Evolutionary conservation across 2,113 vertebrate genomes (phyloP).

Genomic region (Galeopterus variegatus): DNA sequence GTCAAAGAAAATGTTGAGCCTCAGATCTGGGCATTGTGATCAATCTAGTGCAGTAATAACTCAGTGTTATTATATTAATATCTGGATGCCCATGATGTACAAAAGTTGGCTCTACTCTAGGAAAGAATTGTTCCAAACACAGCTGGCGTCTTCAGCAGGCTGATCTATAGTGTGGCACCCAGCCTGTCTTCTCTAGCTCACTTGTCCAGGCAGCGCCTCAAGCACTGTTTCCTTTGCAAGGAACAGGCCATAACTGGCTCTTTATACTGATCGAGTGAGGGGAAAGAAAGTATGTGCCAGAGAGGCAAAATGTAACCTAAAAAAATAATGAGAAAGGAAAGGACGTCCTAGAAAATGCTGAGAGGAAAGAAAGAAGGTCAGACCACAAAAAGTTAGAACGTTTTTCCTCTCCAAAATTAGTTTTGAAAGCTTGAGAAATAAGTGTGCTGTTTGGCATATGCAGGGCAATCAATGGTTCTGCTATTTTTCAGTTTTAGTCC

Average conservation of each 20-base stretch:
- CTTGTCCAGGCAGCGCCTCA: slow-evolving; percentile 50
- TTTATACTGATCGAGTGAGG: not conserved
- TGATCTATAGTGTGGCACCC: not conserved
- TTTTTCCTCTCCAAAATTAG: not conserved
- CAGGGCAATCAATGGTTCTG: not conserved
- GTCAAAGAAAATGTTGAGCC: slow-evolving; percentile 54
- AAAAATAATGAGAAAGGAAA: not conserved
- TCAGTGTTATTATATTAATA: not conserved
- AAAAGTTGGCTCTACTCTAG: slow-evolving; percentile 66
- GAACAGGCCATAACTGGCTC: not conserved
- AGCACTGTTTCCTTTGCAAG: slow-evolving; percentile 57
- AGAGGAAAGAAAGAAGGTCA: not conserved
- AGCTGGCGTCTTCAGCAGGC: not conserved
- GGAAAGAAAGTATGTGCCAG: not conserved
- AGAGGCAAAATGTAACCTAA: not conserved
- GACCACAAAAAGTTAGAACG: not conserved
- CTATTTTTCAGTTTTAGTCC: slow-evolving; percentile 23
- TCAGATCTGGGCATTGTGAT: not conserved
- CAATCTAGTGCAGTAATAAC: not conserved
- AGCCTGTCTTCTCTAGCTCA: not conserved
- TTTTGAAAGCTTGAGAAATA: slow-evolving; percentile 59
- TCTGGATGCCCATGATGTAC: not conserved
- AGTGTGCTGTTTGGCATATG: not conserved
- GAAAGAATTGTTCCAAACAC: slow-evolving; percentile 54
- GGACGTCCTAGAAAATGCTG: slow-evolving; percentile 8